Evolutionary conservation across 53 echinoderm and acorn worm species (phyloP).

Genomic region (Antedon mediterranea): DNA sequence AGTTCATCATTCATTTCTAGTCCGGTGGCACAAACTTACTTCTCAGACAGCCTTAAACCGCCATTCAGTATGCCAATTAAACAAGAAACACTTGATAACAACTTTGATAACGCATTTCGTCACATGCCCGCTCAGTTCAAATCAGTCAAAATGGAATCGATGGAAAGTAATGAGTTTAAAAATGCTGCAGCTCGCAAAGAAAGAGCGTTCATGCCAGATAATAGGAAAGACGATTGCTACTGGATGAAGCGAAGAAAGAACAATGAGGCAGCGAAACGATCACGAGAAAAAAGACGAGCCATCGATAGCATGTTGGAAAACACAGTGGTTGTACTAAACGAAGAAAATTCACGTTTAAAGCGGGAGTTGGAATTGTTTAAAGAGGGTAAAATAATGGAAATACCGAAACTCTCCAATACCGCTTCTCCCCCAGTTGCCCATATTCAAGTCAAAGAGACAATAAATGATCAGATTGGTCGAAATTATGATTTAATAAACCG

Average conservation of each 20-base stretch:
- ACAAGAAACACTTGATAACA: not conserved
- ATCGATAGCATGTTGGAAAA: constrained; percentile 65
- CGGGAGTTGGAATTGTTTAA: constrained; percentile 46
- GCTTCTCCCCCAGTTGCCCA: too few relatives aligned
- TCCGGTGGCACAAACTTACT: too few relatives aligned
- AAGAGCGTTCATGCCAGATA: constrained; percentile 63
- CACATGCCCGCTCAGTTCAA: too few relatives aligned
- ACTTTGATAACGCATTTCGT: too few relatives aligned
- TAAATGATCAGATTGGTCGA: too few relatives aligned
- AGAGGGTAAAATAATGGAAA: not conserved
- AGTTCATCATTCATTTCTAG: not conserved
- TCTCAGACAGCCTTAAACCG: not conserved
- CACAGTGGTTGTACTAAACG: constrained; percentile 43
- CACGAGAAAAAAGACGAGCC: constrained; percentile 64
- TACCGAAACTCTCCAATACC: not conserved
- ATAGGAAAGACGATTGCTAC: constrained; percentile 51
- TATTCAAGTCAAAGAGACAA: too few relatives aligned
- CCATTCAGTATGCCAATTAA: not conserved
- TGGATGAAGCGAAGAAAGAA: constrained; percentile 81
- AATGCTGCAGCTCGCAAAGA: constrained; percentile 22
- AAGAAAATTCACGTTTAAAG: constrained; percentile 53
- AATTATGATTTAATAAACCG: too few relatives aligned
- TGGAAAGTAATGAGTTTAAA: not conserved
- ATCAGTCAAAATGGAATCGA: not conserved
- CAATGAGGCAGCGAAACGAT: constrained; percentile 82